phyloP scores from a whole-genome alignment of 2,888 invertebrate species.

The Cecidostiba fungosa region DNA sequence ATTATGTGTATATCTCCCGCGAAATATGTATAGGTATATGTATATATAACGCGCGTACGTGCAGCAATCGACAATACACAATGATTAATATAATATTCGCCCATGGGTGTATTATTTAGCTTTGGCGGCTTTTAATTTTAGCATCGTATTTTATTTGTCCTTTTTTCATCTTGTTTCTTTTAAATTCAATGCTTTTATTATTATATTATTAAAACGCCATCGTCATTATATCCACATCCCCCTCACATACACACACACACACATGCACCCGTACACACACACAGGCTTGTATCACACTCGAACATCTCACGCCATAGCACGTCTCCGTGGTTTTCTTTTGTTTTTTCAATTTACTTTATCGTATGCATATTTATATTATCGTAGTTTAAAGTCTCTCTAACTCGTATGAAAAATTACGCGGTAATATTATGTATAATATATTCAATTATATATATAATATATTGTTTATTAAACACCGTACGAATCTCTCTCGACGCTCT shows the following conservation, averaged over 20 bases:
- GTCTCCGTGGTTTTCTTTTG: slow-evolving; percentile 1
- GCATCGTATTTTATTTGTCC: slow-evolving; percentile 32
- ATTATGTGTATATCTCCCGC: neutral
- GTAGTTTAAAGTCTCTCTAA: slow-evolving; percentile 64
- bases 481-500: slow-evolving; percentile 40
- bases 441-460: slow-evolving; percentile 60
- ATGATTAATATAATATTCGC: neutral
- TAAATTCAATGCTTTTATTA: neutral
- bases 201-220: neutral
- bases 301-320: neutral
- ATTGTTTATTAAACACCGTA: slow-evolving; percentile 60
- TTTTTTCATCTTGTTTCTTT: slow-evolving; percentile 21
- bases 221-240: neutral
- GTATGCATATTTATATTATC: slow-evolving; percentile 62
- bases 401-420: slow-evolving; percentile 75
- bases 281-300: slow-evolving; percentile 24
- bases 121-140: slow-evolving; percentile 27
- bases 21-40: neutral
- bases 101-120: neutral
- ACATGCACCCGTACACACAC: neutral
- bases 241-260: neutral
- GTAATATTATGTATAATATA: slow-evolving; percentile 68
- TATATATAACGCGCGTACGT: slow-evolving; percentile 12
- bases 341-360: slow-evolving; percentile 44
- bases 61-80: slow-evolving; percentile 4